phyloP scores from a whole-genome alignment of 2,888 invertebrate species.

The Seira musarum region DNA sequence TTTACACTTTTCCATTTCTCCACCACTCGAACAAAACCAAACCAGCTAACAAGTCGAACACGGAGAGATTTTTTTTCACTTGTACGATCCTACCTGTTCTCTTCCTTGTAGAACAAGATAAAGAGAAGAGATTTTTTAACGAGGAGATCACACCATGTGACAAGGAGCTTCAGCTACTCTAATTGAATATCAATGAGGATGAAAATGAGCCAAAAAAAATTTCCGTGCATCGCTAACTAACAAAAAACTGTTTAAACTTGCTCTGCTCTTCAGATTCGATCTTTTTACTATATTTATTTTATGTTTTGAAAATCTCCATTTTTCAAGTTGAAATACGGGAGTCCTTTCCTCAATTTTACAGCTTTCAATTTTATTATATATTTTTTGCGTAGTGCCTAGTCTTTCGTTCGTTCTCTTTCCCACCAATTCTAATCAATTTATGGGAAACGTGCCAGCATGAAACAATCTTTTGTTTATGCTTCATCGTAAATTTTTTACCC shows the following conservation, averaged over 20 bases:
- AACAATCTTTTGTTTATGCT: conserved; percentile 59
- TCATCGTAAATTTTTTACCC: conserved; percentile 47
- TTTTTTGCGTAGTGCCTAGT: no score
- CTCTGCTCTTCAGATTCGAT: conserved; percentile 31
- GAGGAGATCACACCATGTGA: conserved; percentile 57
- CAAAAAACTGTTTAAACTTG: no score
- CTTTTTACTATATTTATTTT: conserved; percentile 47
- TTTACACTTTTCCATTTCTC: conserved; percentile 24
- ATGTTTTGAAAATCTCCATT: conserved; percentile 18
- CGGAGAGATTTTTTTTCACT: no score
- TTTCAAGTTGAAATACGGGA: conserved; percentile 31
- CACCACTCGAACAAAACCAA: conserved; percentile 37
- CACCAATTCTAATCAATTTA: conserved; percentile 53
- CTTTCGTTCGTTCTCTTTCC: conserved; percentile 14
- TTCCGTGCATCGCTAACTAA: no score
- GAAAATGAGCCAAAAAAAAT: conserved; percentile 43
- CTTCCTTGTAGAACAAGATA: conserved; percentile 33
- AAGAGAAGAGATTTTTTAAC: conserved; percentile 41
- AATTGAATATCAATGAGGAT: conserved; percentile 64
- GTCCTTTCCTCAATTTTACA: conserved; percentile 14
- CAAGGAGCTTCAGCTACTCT: conserved; percentile 59
- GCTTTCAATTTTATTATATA: not conserved
- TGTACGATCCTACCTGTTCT: no score
- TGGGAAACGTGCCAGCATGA: conserved; percentile 60
- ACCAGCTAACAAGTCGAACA: no score